Evolutionary conservation across 37 sponge, comb jelly and placozoan species (phyloP), one percentile per base, ranked within the genome.

Genomic region (Tethya wilhelma): DNA sequence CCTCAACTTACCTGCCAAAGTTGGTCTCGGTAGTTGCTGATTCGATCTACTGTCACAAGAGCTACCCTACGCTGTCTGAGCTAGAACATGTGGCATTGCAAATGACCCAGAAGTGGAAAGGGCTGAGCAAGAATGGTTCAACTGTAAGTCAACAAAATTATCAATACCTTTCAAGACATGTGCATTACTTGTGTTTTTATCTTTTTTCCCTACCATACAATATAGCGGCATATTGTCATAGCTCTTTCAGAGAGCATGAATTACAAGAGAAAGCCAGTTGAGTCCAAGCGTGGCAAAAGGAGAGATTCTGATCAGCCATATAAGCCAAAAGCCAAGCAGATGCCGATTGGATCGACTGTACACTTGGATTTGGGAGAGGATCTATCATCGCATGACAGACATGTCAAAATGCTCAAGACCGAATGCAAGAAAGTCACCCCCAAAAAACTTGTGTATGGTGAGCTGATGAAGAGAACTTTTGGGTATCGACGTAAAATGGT

Each of bases 41-140:
- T 1, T 31, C 64, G 9, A 59, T 81, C 2, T 81, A 39, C 40
- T 3, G 38, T 14, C 56, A 28, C 38, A 81, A 81, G 73, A 71
- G 73, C 49, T 71, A 71, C 20, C 80, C 72, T 19, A 81, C 73
- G 38, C 14, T 28, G 37, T 62, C 49, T 20, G 73, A 81, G 38
- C 39, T 71, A 2, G 44, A 32, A 8, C 82, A 71, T 59, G 82
- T 81, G 23, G 49, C 62, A 4, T 40, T 30, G 36, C 82, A 81
- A 57, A 59, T 56, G 2, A 34, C 71, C 1, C 58, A 70, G 46
- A 81, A 81, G 32, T 81, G 36, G 7, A 41, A 62, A 19, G 70
- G 70, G 28, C 63, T 81, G 30, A 69, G 53, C 9, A 40, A 7
- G 23, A 23, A 17, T 38, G 32, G 36, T 28, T 37, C 59, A 19